A percentile compares a stretch with the other conserved stretches of the same genome.
Evolutionary conservation across 2,113 vertebrate species (phyloP).

Genomic region (Malurus cyaneus): DNA sequence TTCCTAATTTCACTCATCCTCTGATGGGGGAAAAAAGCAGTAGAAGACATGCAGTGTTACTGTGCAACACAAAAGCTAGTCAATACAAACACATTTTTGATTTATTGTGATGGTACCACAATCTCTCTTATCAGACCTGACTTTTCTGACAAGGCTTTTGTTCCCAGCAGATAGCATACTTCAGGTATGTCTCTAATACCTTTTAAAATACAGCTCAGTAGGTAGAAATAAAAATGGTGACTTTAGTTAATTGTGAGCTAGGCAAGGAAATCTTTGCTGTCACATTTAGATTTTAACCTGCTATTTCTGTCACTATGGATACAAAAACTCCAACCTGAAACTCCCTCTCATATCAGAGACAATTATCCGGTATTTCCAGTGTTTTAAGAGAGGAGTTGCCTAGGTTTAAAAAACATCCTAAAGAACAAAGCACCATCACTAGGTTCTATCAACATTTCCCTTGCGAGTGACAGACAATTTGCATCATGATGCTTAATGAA

Average conservation of each 20-base stretch:
- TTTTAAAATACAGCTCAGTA: constrained; percentile 31
- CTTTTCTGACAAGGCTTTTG: constrained; percentile 21
- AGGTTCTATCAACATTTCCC: not conserved
- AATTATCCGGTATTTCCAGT: constrained; percentile 40
- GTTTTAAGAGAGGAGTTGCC: constrained; percentile 3
- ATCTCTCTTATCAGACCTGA: not conserved
- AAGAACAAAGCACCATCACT: not conserved
- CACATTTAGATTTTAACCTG: not conserved
- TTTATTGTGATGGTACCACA: constrained; percentile 42
- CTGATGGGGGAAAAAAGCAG: not conserved
- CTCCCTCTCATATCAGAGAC: not conserved
- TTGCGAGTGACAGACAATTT: constrained; percentile 6
- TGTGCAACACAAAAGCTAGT: constrained; percentile 48
- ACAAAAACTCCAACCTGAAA: constrained; percentile 23
- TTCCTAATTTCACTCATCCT: not conserved
- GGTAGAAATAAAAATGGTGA: constrained; percentile 9
- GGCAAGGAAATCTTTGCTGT: constrained; percentile 32
- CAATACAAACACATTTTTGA: constrained; percentile 13
- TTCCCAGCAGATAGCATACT: constrained; percentile 17
- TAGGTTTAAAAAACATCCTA: not conserved
- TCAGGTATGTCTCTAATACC: not conserved
- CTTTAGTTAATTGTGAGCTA: constrained; percentile 3
- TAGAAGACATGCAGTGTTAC: constrained; percentile 31
- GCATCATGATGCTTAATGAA: constrained; percentile 7
- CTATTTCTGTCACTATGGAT: not conserved